Base-by-base conservation (phyloP, 30 jellyfish, hydroid and myxozoan genomes). In the Chrysaora quinquecirrha region DNA sequence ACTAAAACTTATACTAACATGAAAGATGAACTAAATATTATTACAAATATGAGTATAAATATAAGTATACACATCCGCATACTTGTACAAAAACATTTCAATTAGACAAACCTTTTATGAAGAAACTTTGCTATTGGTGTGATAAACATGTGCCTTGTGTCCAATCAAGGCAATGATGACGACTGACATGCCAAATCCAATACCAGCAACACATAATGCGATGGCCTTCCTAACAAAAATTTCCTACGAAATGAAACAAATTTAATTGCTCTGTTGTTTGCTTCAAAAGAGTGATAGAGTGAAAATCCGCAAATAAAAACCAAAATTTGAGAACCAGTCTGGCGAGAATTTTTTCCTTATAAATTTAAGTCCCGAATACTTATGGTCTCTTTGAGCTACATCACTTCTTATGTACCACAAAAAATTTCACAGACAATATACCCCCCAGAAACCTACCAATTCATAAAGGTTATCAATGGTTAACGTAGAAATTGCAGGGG, bases 121-220 rank as follows among this genome's bases (percentile, higher is more conserved):
- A 12, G 24, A 3, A 2, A 52, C 68, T 19, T 20, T 52, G 24
- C 29, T 20, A 3, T 19, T 52, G 7, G 68, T 3, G 19, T 49
- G 64, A 66, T 82, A 82, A 16, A 82, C 92, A 24, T 68, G 50
- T 0, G 85, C 85, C 49, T 68, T 82, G 61, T 82, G 92, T 16
- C 56, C 92, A 71, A 82, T 35, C 73, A 82, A 23, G 48, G 70
- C 14, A 27, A 68, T 34, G 7, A 82, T 29, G 14, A 69, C 60
- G 4, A 82, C 1, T 19, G 92, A 77, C 52, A 82, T 29, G 25
- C 61, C 73, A 56, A 82, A 14, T 32, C 85, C 92, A 48, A 54
- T 18, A 24, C 58, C 71, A 34, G 70, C 31, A 3, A 82, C 85
- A 34, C 68, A 46, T 28, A 61, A 9, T 11, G 84, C 63, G 19